phyloP scores from a whole-genome alignment of 2,888 invertebrate species.

The Stramonita haemastoma region DNA sequence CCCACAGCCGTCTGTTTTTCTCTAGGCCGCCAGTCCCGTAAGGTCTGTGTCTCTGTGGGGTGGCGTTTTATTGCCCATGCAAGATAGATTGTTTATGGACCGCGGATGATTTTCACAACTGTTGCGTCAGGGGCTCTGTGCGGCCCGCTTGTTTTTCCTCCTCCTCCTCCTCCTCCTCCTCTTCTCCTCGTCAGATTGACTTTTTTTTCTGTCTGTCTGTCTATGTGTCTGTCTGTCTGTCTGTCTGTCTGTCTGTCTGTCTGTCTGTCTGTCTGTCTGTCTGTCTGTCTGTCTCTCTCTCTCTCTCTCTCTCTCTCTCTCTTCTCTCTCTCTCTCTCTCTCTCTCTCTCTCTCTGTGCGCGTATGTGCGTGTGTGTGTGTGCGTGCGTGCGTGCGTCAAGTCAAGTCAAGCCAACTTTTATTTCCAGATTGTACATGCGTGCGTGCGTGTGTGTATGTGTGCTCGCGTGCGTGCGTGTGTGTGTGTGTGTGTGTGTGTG shows the following conservation, averaged over 20 bases:
- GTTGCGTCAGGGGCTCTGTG: not conserved
- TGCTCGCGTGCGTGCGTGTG: not conserved
- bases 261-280: conserved; percentile 11
- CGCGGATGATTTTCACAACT: conserved; percentile 8
- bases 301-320: not conserved
- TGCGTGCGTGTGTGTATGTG: not conserved
- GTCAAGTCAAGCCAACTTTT: too few relatives aligned
- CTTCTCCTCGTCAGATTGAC: not conserved
- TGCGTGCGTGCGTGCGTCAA: too few relatives aligned
- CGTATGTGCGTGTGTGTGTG: too few relatives aligned
- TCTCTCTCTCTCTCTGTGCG: conserved; percentile 19
- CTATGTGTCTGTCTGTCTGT: not conserved
- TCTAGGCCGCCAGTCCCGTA: too few relatives aligned
- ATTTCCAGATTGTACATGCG: too few relatives aligned
- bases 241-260: not conserved
- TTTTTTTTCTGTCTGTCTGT: not conserved
- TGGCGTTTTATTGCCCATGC: not conserved
- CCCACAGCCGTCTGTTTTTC: too few relatives aligned
- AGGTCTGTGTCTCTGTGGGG: not conserved
- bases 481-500: too few relatives aligned
- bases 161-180: too few relatives aligned
- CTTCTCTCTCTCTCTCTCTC: not conserved
- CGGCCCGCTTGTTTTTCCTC: too few relatives aligned
- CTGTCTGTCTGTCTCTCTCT: not conserved
- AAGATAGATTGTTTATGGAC: not conserved